Evolutionary conservation across 2,797 vertebrate species (phyloP), one percentile per base, ranked within the genome.

Genomic region (Euphonia xanthogaster): DNA sequence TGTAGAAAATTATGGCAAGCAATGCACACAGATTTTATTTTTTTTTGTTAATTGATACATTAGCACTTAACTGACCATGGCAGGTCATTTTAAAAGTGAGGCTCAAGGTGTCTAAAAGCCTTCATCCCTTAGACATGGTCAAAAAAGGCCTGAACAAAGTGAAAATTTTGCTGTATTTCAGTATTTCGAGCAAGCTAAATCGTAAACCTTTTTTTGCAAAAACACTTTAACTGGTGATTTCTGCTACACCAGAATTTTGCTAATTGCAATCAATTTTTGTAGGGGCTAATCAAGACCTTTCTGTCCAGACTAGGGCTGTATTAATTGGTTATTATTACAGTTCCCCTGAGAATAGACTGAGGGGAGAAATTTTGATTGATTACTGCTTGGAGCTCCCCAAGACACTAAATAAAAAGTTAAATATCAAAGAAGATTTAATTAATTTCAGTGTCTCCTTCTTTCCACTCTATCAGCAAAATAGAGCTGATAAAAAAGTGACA

Each of bases 371-470:
- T 92, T 78, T 81, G 42, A 90, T 35, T 61, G 45, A 88, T 85
- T 79, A 60, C 42, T 76, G 22, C 80, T 85, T 75, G 31, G 39
- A 88, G 54, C 23, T 83, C 42, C 86, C 65, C 62, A 85, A 88
- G 73, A 76, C 65, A 91, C 40, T 62, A 67, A 79, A 72, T 67
- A 84, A 60, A 79, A 72, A 63, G 68, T 25, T 72, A 82, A 91
- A 44, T 79, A 78, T 55, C 60, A 82, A 78, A 81, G 61, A 92
- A 85, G 42, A 86, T 77, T 39, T 86, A 88, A 90, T 93, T 84
- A 88, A 80, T 93, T 50, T 90, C 57, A 90, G 31, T 54, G 40
- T 85, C 39, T 91, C 33, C 47, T 88, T 93, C 78, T 50, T 83
- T 87, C 55, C 3, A 67, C 35, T 76, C 67, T 54, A 44, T 51